Base-by-base conservation (phyloP, 1,140 invertebrate genomes). In the Pogonomyrmex barbatus region DNA sequence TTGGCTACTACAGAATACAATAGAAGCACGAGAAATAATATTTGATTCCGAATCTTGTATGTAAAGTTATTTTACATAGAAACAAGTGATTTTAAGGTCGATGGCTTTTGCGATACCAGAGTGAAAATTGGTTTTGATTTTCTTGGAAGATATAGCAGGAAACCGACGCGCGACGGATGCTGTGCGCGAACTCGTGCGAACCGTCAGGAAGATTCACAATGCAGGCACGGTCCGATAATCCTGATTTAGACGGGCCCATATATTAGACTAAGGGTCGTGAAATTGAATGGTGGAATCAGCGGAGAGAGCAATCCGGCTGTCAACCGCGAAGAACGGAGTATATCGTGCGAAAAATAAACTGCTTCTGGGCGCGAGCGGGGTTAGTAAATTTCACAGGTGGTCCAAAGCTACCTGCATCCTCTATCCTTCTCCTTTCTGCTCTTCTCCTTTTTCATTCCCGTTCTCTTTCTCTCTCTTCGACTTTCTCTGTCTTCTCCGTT, bases 211-310 rank as follows among this genome's bases (percentile, higher is more conserved):
- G 86, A 70, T 39, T 17, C 24, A 83, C 90, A 90, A 91, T 91
- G 65, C 63, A 12, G 52, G 78, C 54, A 67, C 82, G 82, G 88
- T 79, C 88, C 85, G 89, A 91, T 92, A 93, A 93, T 93, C 91
- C 92, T 92, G 92, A 93, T 93, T 93, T 93, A 92, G 91, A 88
- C 85, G 82, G 85, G 84, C 86, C 89, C 89, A 89, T 93, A 93
- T 92, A 90, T 92, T 92, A 92, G 90, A 88, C 83, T 91, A 90
- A 93, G 85, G 92, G 90, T 93, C 89, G 91, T 91, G 90, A 91
- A 93, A 93, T 93, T 93, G 91, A 93, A 93, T 92, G 91, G 91
- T 85, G 84, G 89, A 93, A 91, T 93, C 91, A 92, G 87, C 78
- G 62, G 85, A 78, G 84, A 87, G 71, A 67, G 54, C 86, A 76